Evolutionary conservation across 2,888 invertebrate genomes (phyloP), one percentile per base, ranked within the genome.

Genomic region (Phrixothrix hirtus): DNA sequence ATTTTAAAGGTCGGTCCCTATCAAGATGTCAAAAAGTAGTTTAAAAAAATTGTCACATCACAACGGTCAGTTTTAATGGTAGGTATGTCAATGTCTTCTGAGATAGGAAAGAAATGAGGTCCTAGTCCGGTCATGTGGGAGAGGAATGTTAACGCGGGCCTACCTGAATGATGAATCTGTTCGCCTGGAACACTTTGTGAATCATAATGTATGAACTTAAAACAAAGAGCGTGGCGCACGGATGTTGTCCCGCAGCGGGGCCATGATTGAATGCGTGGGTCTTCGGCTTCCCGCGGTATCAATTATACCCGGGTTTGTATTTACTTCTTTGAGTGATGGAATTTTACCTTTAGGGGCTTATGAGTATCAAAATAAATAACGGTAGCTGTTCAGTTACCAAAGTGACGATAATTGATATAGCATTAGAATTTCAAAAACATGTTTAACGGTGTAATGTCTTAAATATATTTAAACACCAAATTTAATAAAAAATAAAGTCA

Each of bases 211-310:
- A 60, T 54, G 51, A 51, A 55, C 21, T 43, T 67, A 66, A 67
- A 65, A 68, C 68, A 67, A 68, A 67, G 67, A 62, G 55, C 54
- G 60, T 61, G 54, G 59, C 57, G 54, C 57, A 59, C 64, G 67
- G 67, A 68, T 66, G 69, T 67, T 67, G 63, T 63, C 57, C 57
- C 67, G 55, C 71, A 69, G 69, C 69, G 63, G 70, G 69, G 51
- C 56, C 55, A 59, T 67, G 67, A 70, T 68, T 68, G 70, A 69
- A 67, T 69, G 69, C 66, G 66, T 67, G 61, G 66, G 67, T 61
- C 61, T 61, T 49, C 64, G 60, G 64, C 68, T 63, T 69, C 70
- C 70, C 66, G 69, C 67, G 59, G 70, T 68, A 70, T 67, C 69
- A 69, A 70, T 70, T 69, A 69, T 66, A 61, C 55, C 29, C 32